A percentile compares a stretch with the other conserved stretches of the same genome.
phyloP scores from a whole-genome alignment of 2,888 invertebrate genomes.

The Hypercompe scribonia region DNA sequence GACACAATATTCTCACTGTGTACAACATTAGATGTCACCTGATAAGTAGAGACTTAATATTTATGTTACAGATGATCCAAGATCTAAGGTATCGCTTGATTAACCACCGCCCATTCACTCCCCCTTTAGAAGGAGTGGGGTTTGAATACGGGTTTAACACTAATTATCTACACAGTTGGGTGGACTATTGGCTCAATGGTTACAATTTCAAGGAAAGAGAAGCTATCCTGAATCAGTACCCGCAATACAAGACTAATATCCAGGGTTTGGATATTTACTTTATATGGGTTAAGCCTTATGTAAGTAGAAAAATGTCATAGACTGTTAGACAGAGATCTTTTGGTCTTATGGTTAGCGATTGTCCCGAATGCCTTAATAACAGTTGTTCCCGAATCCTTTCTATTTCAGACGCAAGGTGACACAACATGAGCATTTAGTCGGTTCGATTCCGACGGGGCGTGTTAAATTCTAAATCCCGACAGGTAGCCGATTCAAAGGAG shows the following conservation, averaged over 20 bases:
- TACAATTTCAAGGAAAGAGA: conserved; percentile 89
- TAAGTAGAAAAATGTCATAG: neutral
- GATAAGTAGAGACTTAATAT: neutral
- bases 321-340: no score
- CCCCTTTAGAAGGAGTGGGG: conserved; percentile 77
- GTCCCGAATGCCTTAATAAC: no score
- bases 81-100: conserved; percentile 47
- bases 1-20: no score
- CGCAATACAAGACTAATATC: conserved; percentile 85
- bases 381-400: no score
- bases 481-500: no score
- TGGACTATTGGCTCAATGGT: conserved; percentile 91
- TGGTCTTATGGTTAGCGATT: no score
- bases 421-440: no score
- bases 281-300: conserved; percentile 18
- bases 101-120: conserved; percentile 40
- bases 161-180: conserved; percentile 87
- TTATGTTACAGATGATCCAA: conserved; percentile 40
- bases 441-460: no score
- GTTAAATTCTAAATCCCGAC: no score
- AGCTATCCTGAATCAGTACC: conserved; percentile 88
- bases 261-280: conserved; percentile 20
- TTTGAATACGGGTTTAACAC: conserved; percentile 95
- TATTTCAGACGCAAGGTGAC: no score
- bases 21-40: no score